A percentile compares a stretch with the other conserved stretches of the same genome.
Conservation (phyloP, 2,797 vertebrate genomes). For the Orestias chungarensis region DNA sequence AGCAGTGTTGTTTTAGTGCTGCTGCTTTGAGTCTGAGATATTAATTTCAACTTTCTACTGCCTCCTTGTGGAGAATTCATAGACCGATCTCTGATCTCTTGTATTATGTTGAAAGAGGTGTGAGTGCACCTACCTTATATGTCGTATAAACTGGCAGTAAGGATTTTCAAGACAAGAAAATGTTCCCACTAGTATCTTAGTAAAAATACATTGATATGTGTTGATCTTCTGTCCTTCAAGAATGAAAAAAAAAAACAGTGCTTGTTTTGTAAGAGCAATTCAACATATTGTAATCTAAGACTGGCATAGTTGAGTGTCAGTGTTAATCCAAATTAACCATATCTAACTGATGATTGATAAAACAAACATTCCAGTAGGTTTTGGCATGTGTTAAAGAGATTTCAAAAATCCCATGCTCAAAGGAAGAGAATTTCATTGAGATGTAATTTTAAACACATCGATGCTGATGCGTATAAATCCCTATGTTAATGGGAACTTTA, state of each 20-base stretch:
- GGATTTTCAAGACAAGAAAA: slow-evolving; percentile 38
- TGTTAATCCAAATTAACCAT: slow-evolving; percentile 71
- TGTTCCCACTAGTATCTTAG: slow-evolving; percentile 20
- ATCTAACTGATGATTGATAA: slow-evolving; percentile 74
- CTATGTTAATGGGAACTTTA: slow-evolving; percentile 1
- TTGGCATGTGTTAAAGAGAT: slow-evolving; percentile 57
- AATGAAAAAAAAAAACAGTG: slow-evolving; percentile 13
- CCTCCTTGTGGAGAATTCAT: slow-evolving; percentile 59
- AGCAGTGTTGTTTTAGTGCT: neutral
- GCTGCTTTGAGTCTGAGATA: slow-evolving; percentile 10
- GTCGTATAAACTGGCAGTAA: slow-evolving; percentile 34
- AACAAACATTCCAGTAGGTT: slow-evolving; percentile 59
- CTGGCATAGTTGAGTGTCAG: slow-evolving; percentile 39
- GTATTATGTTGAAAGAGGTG: slow-evolving; percentile 49
- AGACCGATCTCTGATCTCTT: slow-evolving; percentile 21
- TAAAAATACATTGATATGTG: slow-evolving; percentile 3
- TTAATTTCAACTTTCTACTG: slow-evolving; percentile 54
- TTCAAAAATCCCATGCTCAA: slow-evolving; percentile 53
- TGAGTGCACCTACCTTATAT: slow-evolving; percentile 39
- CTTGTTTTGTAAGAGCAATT: slow-evolving; percentile 11
- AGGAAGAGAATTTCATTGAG: slow-evolving; percentile 53
- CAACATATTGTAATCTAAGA: slow-evolving; percentile 58
- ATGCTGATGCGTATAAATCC: slow-evolving; percentile 1
- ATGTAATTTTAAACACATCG: slow-evolving; percentile 44
- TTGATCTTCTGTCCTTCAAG: neutral